These are phyloP conservation scores for Euphonia xanthogaster DNA, from an alignment of 2,797 vertebrate species.

Conservation along the genomic window DNA sequence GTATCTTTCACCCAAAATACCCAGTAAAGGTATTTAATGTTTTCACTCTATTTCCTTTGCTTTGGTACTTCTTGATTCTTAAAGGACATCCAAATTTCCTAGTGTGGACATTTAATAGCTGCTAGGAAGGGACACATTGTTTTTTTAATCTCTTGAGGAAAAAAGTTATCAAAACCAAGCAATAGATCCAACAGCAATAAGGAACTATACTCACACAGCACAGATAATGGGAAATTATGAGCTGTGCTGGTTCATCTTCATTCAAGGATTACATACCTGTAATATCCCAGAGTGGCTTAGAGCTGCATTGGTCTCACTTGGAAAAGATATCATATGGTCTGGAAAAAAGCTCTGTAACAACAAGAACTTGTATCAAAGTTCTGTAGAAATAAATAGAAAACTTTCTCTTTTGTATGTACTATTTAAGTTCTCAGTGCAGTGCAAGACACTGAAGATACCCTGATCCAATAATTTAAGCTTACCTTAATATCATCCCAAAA, in stretches of 20 bases:
- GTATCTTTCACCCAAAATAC: background rate
- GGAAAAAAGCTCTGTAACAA: constrained; percentile 91
- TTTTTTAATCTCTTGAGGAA: background rate
- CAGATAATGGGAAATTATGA: background rate
- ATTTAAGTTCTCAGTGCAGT: background rate
- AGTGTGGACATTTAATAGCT: background rate
- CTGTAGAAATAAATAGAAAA: background rate
- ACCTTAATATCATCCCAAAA: background rate
- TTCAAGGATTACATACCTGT: constrained; percentile 80
- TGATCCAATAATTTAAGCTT: background rate
- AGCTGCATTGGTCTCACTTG: constrained; percentile 84
- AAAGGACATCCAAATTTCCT: background rate
- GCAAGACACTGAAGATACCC: background rate
- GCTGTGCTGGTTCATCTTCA: background rate
- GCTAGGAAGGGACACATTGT: background rate
- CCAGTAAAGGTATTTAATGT: background rate
- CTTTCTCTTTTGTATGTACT: background rate
- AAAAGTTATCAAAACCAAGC: background rate
- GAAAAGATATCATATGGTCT: constrained; percentile 92
- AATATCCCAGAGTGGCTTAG: constrained; percentile 86
- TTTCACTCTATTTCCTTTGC: background rate
- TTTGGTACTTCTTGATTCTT: background rate
- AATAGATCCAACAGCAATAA: background rate
- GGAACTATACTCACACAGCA: background rate
- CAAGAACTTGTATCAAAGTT: constrained; percentile 32